These are phyloP conservation scores for Dolichallabes microphthalmus DNA, from an alignment of 2,113 vertebrate genomes.

Conservation along the genomic window DNA sequence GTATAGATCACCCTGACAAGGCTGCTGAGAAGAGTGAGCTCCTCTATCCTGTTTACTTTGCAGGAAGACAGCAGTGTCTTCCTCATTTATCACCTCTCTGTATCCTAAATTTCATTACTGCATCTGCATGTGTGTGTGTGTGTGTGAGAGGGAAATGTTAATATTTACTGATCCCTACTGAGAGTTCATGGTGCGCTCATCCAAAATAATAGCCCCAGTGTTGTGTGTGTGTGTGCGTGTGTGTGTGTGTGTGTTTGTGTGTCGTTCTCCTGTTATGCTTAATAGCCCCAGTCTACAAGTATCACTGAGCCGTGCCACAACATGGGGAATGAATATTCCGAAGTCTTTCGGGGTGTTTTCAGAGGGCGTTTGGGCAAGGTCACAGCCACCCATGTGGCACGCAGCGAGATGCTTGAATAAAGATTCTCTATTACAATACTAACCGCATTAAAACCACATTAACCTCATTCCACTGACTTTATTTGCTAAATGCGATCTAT, in stretches of 20 bases:
- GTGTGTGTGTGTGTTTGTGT: conserved; percentile 34
- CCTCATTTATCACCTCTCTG: conserved; percentile 50
- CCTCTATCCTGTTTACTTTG: conserved; percentile 53
- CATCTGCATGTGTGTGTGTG: conserved; percentile 20
- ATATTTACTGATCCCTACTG: conserved; percentile 34
- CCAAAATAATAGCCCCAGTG: conserved; percentile 18
- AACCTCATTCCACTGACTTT: not conserved
- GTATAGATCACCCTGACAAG: conserved; percentile 28
- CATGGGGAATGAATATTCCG: conserved; percentile 20
- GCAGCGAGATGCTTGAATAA: conserved; percentile 22
- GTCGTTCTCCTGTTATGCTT: conserved; percentile 2
- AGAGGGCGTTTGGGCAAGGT: conserved; percentile 24
- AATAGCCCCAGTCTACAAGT: conserved; percentile 25
- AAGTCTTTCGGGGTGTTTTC: conserved; percentile 23
- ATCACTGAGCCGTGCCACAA: conserved; percentile 6
- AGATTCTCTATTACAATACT: conserved; percentile 16
- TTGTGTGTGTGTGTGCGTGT: conserved; percentile 23
- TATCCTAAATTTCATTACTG: conserved; percentile 1
- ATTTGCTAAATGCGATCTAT: conserved; percentile 32
- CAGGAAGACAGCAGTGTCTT: conserved; percentile 48
- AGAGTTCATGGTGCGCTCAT: conserved; percentile 25
- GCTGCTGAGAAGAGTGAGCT: conserved; percentile 40
- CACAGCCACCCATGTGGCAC: conserved; percentile 15
- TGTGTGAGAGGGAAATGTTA: conserved; percentile 22
- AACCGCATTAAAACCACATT: conserved; percentile 17